Percentiles rank a stretch among this genome's conserved stretches.
These are phyloP conservation scores for Microchrysa polita DNA, from an alignment of 2,888 invertebrate species.

Conservation along the genomic window DNA sequence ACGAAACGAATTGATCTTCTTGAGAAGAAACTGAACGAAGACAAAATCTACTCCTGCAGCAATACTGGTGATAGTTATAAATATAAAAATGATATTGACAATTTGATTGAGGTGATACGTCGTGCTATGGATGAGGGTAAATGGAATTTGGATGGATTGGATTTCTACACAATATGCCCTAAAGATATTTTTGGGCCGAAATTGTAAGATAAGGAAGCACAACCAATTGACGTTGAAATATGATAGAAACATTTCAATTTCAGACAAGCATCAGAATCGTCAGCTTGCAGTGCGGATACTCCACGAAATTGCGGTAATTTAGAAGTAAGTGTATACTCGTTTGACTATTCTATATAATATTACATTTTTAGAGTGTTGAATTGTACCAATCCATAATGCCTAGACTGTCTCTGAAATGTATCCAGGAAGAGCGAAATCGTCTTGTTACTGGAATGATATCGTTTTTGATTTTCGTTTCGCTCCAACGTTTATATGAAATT, in stretches of 20 bases:
- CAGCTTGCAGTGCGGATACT: not conserved
- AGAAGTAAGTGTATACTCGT: not conserved
- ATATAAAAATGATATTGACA: constrained; percentile 59
- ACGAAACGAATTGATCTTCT: constrained; percentile 67
- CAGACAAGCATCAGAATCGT: not conserved
- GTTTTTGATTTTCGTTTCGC: no score
- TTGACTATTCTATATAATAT: no score
- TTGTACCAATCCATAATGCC: no score
- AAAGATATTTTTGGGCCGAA: constrained; percentile 60
- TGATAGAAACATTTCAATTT: not conserved
- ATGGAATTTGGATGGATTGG: constrained; percentile 63
- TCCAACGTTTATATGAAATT: no score
- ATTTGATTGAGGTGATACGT: constrained; percentile 65
- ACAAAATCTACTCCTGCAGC: constrained; percentile 46
- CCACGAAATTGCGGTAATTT: not conserved
- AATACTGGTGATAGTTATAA: constrained; percentile 53
- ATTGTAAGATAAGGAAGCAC: constrained; percentile 2
- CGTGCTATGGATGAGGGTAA: constrained; percentile 60
- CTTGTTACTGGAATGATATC: no score
- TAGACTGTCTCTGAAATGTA: no score
- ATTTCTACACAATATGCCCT: constrained; percentile 64
- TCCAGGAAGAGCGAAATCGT: no score
- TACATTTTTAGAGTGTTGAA: no score
- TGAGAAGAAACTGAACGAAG: constrained; percentile 53
- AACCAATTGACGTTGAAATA: not conserved